A percentile compares a stretch with the other conserved stretches of the same genome.
Conservation (phyloP, 2,888 invertebrate genomes). For the Blomia tropicalis region DNA sequence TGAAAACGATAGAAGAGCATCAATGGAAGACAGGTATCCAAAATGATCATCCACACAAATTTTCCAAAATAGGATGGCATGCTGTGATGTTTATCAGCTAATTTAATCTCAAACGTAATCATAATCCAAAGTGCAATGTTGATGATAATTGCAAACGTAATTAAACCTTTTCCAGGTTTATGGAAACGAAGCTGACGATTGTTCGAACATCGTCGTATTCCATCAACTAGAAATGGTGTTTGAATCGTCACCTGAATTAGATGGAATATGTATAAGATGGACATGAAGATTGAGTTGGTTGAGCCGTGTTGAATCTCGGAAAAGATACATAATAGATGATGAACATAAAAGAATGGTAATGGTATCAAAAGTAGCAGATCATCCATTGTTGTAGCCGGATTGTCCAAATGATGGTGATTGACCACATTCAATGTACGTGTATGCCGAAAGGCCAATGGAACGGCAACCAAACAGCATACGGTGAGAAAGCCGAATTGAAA, state of each 20-base stretch:
- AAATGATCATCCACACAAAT: conserved; percentile 53
- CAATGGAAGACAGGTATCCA: conserved; percentile 53
- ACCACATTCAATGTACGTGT: conserved; percentile 48
- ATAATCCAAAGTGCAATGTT: conserved; percentile 62
- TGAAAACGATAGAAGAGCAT: conserved; percentile 63
- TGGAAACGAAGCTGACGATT: conserved; percentile 45
- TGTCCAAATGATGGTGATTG: conserved; percentile 23
- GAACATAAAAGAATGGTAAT: conserved; percentile 54
- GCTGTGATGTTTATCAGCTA: conserved; percentile 41
- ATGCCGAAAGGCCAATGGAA: conserved; percentile 48
- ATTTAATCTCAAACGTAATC: conserved; percentile 51
- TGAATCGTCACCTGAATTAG: conserved; percentile 52
- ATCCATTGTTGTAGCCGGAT: conserved; percentile 43
- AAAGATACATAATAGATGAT: conserved; percentile 43
- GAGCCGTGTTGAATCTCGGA: conserved; percentile 20
- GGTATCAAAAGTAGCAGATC: conserved; percentile 54
- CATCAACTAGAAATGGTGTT: conserved; percentile 56
- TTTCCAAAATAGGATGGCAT: conserved; percentile 53
- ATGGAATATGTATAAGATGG: conserved; percentile 32
- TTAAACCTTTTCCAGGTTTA: conserved; percentile 56
- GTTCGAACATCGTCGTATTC: conserved; percentile 54
- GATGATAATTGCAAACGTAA: conserved; percentile 56
- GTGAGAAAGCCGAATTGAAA: conserved; percentile 44
- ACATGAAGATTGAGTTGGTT: conserved; percentile 26
- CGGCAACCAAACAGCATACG: conserved; percentile 40